These are phyloP conservation scores for Amphiprion percula DNA, from an alignment of 2,113 vertebrate species.

Conservation along the genomic window DNA sequence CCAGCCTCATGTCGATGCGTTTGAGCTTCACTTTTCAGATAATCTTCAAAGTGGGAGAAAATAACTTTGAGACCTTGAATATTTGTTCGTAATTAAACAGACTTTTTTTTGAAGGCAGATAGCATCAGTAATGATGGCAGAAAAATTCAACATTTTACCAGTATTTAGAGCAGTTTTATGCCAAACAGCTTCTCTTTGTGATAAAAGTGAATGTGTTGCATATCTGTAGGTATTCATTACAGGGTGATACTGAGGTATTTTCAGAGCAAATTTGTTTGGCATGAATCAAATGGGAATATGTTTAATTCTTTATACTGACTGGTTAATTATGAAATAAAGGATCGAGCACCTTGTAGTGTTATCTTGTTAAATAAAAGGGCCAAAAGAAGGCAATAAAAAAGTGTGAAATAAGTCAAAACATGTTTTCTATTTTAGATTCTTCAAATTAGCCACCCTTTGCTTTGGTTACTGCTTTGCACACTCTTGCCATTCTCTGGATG, in stretches of 20 bases:
- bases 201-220: background rate
- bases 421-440: too few species aligned
- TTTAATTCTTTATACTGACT: background rate
- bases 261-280: conserved; percentile 35
- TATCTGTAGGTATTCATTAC: conserved; percentile 41
- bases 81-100: background rate
- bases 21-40: background rate
- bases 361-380: conserved; percentile 2
- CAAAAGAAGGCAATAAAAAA: background rate
- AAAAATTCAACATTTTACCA: background rate
- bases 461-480: too few species aligned
- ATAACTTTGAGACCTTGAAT: background rate
- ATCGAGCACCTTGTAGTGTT: background rate
- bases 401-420: too few species aligned
- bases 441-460: too few species aligned
- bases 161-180: background rate
- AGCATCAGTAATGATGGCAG: background rate
- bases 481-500: too few species aligned
- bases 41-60: background rate
- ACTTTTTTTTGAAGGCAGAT: background rate
- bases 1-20: background rate
- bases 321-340: background rate
- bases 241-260: background rate
- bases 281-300: conserved; percentile 11
- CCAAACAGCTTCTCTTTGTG: background rate